Evolutionary conservation across 2,888 invertebrate species (phyloP), one percentile per base, ranked within the genome.

Genomic region (Amiota minor): DNA sequence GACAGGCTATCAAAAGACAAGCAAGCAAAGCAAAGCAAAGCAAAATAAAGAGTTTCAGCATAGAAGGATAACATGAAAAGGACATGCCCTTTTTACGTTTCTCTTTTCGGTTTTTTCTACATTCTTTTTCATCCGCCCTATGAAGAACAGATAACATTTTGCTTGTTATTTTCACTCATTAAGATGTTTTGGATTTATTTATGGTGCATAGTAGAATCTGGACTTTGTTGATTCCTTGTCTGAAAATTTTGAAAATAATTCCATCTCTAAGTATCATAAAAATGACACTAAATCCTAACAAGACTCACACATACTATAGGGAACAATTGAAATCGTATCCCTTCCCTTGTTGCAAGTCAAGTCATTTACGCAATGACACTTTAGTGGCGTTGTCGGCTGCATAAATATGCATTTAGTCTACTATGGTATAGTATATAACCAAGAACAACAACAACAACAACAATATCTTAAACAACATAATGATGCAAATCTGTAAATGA

Each of bases 1-100:
- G 94, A 79, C 73, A 75, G 72, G 73, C 77, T 75, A 79, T 75
- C 81, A 78, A 77, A 79, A 80, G 79, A 80, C 79, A 78, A 78
- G 75, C 74, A 75, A 75, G 35, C 35, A 35, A 35, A 35, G 35
- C 35, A 35, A 35, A 0, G 0, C 35, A 35, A 35, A 35, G 35
- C 6, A 35, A 35, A 35, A 8, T 35, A 35, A 35, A 35, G 35
- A 35, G 35, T 35, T 35, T 35, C 35, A 35, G 35, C 35, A 35
- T 35, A 35, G 53, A 59, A 53, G 69, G 69, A 71, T 76, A 64
- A 67, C 72, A 67, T 72, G 53, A 56, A 70, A 70, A 59, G 35
- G 55, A 35, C 56, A 56, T 56, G 9, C n/a, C 16, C 16, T 56
- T 18, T 56, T n/a, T n/a, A n/a, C 18, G 8, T 9, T 56, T 18